Percentiles rank a stretch among this genome's conserved stretches.
Conservation (phyloP, 2,113 vertebrate genomes). For the Aspiorhynchus laticeps region DNA sequence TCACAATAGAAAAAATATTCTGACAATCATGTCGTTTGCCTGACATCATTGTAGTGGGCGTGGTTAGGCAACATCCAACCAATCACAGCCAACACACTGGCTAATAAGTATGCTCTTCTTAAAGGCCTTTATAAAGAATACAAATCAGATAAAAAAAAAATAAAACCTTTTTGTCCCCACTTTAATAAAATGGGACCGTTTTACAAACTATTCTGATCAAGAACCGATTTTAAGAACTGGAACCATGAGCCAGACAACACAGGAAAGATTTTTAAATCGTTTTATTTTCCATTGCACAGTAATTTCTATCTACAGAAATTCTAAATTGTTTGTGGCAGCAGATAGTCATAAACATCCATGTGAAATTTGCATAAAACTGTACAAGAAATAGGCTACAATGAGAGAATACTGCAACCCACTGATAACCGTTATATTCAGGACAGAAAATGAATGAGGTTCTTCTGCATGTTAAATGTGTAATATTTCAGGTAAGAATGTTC, state of each 20-base stretch:
- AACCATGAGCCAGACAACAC: conserved; percentile 15
- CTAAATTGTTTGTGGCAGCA: conserved; percentile 81
- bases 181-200: not conserved
- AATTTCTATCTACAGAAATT: conserved; percentile 83
- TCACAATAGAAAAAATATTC: too few species aligned
- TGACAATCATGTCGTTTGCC: not conserved
- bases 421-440: conserved; percentile 74
- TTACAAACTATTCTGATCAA: not conserved
- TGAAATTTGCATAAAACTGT: conserved; percentile 78
- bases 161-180: not conserved
- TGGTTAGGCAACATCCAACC: not conserved
- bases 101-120: not conserved
- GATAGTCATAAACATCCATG: conserved; percentile 83
- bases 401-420: conserved; percentile 80
- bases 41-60: not conserved
- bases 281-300: conserved; percentile 81
- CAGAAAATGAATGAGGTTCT: conserved; percentile 69
- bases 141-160: not conserved
- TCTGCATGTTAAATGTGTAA: conserved; percentile 66
- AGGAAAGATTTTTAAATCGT: conserved; percentile 60
- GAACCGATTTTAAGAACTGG: not conserved
- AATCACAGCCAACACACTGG: not conserved
- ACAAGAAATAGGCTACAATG: conserved; percentile 79
- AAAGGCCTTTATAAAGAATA: not conserved
- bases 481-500: conserved; percentile 66